These are phyloP conservation scores for Vulpes ferrilata DNA, from an alignment of 2,113 vertebrate species.

Conservation along the genomic window DNA sequence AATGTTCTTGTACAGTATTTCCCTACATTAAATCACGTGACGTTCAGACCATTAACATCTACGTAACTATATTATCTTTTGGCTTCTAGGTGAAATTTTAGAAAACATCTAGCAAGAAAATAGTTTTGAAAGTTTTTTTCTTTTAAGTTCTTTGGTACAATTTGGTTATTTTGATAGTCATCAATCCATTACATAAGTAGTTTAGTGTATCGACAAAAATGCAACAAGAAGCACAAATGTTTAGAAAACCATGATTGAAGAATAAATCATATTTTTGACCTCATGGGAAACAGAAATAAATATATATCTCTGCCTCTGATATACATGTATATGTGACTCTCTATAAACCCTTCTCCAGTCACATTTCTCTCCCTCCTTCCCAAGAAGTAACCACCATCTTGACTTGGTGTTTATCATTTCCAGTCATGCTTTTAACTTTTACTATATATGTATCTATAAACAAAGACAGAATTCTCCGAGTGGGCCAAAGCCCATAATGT, in stretches of 20 bases:
- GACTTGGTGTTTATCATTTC: slow-evolving; percentile 68
- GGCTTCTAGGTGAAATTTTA: slow-evolving; percentile 60
- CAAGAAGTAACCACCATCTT: slow-evolving; percentile 35
- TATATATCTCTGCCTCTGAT: background rate
- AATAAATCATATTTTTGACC: slow-evolving; percentile 74
- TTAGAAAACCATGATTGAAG: slow-evolving; percentile 69
- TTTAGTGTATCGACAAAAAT: slow-evolving; percentile 82
- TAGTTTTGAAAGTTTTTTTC: slow-evolving; percentile 52
- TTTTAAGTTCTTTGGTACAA: slow-evolving; percentile 84
- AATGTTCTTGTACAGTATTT: slow-evolving; percentile 28
- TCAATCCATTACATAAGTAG: slow-evolving; percentile 69
- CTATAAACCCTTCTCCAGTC: background rate
- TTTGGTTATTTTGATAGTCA: slow-evolving; percentile 78
- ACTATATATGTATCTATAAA: slow-evolving; percentile 70
- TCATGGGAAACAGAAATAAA: slow-evolving; percentile 63
- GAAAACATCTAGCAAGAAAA: slow-evolving; percentile 68
- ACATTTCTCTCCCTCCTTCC: background rate
- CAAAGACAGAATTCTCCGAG: slow-evolving; percentile 73
- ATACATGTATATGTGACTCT: background rate
- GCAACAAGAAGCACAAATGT: slow-evolving; percentile 77
- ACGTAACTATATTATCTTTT: slow-evolving; percentile 67
- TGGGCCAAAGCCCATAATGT: background rate
- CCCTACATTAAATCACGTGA: background rate
- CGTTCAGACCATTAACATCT: background rate
- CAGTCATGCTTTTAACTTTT: slow-evolving; percentile 73